phyloP scores from a whole-genome alignment of 2,888 invertebrate species.

The Rhaphigaster nebulosa region DNA sequence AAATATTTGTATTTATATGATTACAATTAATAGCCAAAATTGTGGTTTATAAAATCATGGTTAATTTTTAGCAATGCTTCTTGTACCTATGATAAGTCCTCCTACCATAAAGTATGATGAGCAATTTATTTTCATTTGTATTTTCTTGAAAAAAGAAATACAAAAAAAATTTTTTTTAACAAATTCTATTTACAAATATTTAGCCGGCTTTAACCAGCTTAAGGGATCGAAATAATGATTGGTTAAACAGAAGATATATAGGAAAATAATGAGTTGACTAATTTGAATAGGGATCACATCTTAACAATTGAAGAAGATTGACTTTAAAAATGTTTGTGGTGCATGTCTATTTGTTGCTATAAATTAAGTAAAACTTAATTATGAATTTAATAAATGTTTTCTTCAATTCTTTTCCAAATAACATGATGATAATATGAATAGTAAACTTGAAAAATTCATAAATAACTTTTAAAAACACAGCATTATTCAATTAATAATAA shows the following conservation, averaged over 20 bases:
- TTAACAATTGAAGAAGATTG: too few species aligned
- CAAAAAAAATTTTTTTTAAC: too few species aligned
- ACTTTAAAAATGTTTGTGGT: neutral
- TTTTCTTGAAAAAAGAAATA: too few species aligned
- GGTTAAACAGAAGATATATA: neutral
- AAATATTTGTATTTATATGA: neutral
- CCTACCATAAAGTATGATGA: too few species aligned
- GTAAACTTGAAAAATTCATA: neutral
- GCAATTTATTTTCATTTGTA: too few species aligned
- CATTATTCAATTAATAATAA: neutral
- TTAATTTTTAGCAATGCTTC: too few species aligned
- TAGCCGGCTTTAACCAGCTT: too few species aligned
- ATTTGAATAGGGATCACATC: neutral
- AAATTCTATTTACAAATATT: too few species aligned
- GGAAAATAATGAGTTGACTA: neutral
- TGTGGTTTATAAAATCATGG: neutral
- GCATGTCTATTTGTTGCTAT: neutral
- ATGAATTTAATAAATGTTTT: neutral
- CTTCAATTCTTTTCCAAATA: neutral
- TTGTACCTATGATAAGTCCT: too few species aligned
- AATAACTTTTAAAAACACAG: neutral
- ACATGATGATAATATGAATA: neutral
- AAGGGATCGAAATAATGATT: neutral
- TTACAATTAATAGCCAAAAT: neutral
- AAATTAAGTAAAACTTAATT: neutral